Evolutionary conservation across 2,797 vertebrate genomes (phyloP), one percentile per base, ranked within the genome.

Genomic region (Carduelis carduelis): DNA sequence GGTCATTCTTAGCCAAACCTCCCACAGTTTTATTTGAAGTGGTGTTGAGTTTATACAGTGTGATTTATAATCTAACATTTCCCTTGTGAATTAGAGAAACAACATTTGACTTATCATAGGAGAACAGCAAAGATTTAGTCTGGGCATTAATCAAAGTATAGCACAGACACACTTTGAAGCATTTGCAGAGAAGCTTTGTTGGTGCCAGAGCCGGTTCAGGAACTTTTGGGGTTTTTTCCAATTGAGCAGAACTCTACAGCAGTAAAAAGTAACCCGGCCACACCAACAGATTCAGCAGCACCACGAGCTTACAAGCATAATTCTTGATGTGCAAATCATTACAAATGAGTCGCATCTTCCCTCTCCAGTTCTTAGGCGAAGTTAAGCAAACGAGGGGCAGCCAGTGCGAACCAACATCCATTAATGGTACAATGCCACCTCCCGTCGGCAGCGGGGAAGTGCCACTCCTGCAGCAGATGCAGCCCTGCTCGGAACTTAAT

Each of bases 401-500:
- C 34, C 57, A 64, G 68, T 1, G 89, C 59, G n/a, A n/a, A 66
- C 83, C 44, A 76, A 68, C 90, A 97, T 98, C 96, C 92, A 93
- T 97, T 97, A 97, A 98, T 98, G 96, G 97, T 86, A 86, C 89
- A 97, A 96, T 98, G 98, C 98, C 98, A 98, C 98, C 98, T 98
- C 96, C 98, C 94, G 97, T 77, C 52, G 75, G 21, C 4, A 32
- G 12, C 8, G 35, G 21, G 87, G 86, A 97, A 97, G 32, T 61
- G 75, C 69, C 53, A 14, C 86, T n/a, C 88, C 24, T 8, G 65
- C 46, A 28, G 41, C 63, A 79, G 18, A 71, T 4, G 17, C 8
- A 70, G 61, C 49, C 52, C 56, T 1, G 76, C 72, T 82, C 74
- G 8, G 8, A 56, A 83, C 80, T 56, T 14, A 39, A 0, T 23